Evolutionary conservation across 2,113 vertebrate genomes (phyloP).

Genomic region (Xiphophorus couchianus): DNA sequence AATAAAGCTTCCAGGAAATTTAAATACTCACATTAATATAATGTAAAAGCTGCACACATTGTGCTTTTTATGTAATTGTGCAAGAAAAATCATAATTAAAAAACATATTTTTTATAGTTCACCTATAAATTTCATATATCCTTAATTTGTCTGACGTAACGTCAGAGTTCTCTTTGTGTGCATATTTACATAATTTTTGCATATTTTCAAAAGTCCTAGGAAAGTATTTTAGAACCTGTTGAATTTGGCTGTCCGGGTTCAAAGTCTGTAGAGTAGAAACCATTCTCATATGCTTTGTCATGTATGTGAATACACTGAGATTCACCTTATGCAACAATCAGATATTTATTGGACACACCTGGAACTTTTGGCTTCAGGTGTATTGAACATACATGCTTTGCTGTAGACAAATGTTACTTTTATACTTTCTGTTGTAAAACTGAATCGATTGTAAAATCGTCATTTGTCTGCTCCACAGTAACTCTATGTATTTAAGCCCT

Average conservation of each 20-base stretch:
- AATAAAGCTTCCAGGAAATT: no score
- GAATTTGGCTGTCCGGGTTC: neutral
- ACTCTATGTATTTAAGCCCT: neutral
- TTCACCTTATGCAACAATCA: neutral
- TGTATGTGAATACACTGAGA: no score
- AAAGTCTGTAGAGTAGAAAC: neutral
- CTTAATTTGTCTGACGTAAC: no score
- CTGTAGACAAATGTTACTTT: neutral
- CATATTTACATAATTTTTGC: no score
- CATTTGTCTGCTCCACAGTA: no score
- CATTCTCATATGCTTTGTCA: neutral
- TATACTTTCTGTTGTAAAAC: neutral
- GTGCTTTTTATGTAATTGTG: no score
- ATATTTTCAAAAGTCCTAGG: neutral
- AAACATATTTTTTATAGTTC: no score
- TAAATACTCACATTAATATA: neutral
- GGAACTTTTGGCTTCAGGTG: neutral
- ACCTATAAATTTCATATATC: no score
- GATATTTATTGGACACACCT: neutral
- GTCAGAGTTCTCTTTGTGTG: no score
- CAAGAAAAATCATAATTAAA: no score
- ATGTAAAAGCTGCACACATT: no score
- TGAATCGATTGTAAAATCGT: no score
- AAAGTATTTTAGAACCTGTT: neutral
- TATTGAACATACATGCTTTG: neutral